These are phyloP conservation scores for Maniola hyperantus DNA, from an alignment of 2,888 invertebrate species.

Conservation along the genomic window DNA sequence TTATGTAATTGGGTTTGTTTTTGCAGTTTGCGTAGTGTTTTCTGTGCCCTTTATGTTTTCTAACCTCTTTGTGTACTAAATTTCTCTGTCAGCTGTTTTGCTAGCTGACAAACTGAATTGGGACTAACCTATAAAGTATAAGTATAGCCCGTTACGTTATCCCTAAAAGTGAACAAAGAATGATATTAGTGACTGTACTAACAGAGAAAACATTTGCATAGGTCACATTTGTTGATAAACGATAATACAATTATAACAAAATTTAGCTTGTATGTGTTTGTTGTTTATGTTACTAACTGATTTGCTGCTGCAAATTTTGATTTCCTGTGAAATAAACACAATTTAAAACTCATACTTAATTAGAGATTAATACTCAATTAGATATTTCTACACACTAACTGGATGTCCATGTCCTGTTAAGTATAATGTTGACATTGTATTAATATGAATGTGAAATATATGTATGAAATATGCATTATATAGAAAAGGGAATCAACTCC, in stretches of 20 bases:
- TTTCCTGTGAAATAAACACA: conserved; percentile 3
- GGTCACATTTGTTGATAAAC: conserved; percentile 40
- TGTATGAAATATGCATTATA: neutral
- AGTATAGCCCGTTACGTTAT: no score
- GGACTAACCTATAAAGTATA: conserved; percentile 43
- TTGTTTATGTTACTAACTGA: conserved; percentile 27
- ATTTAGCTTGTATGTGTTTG: conserved; percentile 30
- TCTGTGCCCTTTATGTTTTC: conserved; percentile 50
- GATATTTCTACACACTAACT: neutral
- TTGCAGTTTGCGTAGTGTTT: conserved; percentile 45
- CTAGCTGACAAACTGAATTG: conserved; percentile 12
- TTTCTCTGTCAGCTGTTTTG: conserved; percentile 22
- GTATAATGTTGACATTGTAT: neutral
- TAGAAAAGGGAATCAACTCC: neutral
- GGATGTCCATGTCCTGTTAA: neutral
- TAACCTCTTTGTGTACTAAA: conserved; percentile 28
- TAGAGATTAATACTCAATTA: neutral
- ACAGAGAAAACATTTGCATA: conserved; percentile 42
- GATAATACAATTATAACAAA: conserved; percentile 38
- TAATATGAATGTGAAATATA: neutral
- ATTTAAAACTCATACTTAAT: neutral
- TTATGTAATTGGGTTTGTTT: conserved; percentile 46
- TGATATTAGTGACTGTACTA: conserved; percentile 38
- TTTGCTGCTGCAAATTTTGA: neutral
- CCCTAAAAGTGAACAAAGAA: conserved; percentile 42